Conservation (phyloP, 2,113 vertebrate species). For the Pholis gunnellus region DNA sequence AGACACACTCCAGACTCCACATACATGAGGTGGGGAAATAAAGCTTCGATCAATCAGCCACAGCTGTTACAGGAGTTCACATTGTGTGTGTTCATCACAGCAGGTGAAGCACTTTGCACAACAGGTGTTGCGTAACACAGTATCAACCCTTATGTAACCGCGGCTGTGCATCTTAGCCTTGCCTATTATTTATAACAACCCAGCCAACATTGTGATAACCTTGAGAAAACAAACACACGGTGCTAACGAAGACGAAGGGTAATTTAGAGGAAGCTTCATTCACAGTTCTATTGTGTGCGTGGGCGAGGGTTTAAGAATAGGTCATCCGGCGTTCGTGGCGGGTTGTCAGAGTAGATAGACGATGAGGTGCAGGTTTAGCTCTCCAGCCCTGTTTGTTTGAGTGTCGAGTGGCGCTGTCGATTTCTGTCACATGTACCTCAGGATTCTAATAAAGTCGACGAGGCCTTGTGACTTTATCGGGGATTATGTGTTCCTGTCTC, state of each 20-base stretch:
- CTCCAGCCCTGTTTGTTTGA: constrained; percentile 43
- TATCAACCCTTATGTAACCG: constrained; percentile 67
- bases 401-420: constrained; percentile 21
- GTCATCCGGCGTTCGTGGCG: not conserved
- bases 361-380: constrained; percentile 12
- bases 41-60: not conserved
- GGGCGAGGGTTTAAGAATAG: constrained; percentile 41
- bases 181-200: constrained; percentile 47
- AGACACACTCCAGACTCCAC: not conserved
- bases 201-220: constrained; percentile 33
- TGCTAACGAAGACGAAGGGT: not conserved
- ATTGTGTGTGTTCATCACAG: constrained; percentile 38
- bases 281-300: constrained; percentile 1
- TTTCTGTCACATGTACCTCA: constrained; percentile 37
- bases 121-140: constrained; percentile 62
- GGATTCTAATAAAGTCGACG: constrained; percentile 49
- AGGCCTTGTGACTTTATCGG: constrained; percentile 48
- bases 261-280: constrained; percentile 28
- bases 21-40: not conserved
- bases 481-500: constrained; percentile 66
- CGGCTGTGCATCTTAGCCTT: not conserved
- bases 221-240: not conserved
- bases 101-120: constrained; percentile 44
- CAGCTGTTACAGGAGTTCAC: not conserved
- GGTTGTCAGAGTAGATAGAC: constrained; percentile 30